Conservation (phyloP, 2,797 vertebrate genomes). For the Melanotaenia pygmaea region DNA sequence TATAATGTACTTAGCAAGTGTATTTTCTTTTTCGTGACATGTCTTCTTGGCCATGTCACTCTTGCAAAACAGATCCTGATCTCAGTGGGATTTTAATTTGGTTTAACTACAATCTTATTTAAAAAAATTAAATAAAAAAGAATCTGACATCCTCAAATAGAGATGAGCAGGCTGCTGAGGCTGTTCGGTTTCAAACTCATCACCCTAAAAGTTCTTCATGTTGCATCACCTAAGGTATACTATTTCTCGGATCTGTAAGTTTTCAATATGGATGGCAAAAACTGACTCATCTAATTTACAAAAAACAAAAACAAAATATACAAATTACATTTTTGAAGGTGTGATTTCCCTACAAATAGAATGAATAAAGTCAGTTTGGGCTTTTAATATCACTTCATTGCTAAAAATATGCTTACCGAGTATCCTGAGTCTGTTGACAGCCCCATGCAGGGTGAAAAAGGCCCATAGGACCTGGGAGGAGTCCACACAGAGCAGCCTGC, state of each 20-base stretch:
- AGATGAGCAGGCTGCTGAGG: not conserved
- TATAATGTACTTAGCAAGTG: too few relatives aligned
- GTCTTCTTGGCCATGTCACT: not conserved
- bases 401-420: slow-evolving; percentile 81
- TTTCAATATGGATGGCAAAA: not conserved
- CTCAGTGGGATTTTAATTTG: not conserved
- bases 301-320: not conserved
- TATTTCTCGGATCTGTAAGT: not conserved
- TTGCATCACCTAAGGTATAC: too few relatives aligned
- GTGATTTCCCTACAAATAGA: not conserved
- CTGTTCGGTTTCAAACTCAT: too few relatives aligned
- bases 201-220: too few relatives aligned
- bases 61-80: not conserved
- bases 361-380: not conserved
- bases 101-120: not conserved
- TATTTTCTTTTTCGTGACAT: too few relatives aligned
- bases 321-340: not conserved
- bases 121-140: too few relatives aligned
- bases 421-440: slow-evolving; percentile 95
- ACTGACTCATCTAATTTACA: not conserved
- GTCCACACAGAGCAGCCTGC: slow-evolving; percentile 95
- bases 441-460: slow-evolving; percentile 95
- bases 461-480: slow-evolving; percentile 95
- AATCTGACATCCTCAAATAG: not conserved
- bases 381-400: not conserved